phyloP scores from a whole-genome alignment of 2,888 invertebrate species.

The Acronicta leporina region DNA sequence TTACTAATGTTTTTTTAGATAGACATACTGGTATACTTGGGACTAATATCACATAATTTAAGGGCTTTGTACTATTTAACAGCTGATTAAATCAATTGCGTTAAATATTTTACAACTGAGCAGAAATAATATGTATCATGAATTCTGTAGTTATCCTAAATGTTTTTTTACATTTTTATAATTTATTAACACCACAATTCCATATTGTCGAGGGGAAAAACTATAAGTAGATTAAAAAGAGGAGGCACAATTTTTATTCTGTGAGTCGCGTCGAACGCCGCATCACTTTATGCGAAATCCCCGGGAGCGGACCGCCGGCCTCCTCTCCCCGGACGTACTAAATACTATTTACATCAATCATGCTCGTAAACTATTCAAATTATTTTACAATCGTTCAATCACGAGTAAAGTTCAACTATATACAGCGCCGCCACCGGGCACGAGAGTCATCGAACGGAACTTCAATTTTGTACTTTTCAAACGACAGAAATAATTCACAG shows the following conservation, averaged over 20 bases:
- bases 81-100: conserved; percentile 59
- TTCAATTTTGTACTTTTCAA: conserved; percentile 61
- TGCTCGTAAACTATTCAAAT: conserved; percentile 26
- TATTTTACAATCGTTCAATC: conserved; percentile 30
- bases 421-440: conserved; percentile 16
- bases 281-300: conserved; percentile 6
- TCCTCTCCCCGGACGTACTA: conserved; percentile 27
- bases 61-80: conserved; percentile 76
- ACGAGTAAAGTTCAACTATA: conserved; percentile 15
- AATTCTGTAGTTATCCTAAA: conserved; percentile 57
- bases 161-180: conserved; percentile 75
- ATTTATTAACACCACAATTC: conserved; percentile 80
- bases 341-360: conserved; percentile 46
- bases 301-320: not conserved
- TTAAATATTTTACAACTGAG: conserved; percentile 32
- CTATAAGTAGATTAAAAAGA: conserved; percentile 56
- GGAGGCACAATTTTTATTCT: conserved; percentile 22
- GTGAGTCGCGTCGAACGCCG: conserved; percentile 5
- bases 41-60: conserved; percentile 69
- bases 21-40: conserved; percentile 59
- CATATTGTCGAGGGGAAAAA: conserved; percentile 76
- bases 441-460: conserved; percentile 30
- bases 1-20: conserved; percentile 58
- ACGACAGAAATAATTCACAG: conserved; percentile 44
- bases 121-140: conserved; percentile 67